These are phyloP conservation scores for Apodemia zela DNA, from an alignment of 2,888 invertebrate genomes.

Conservation along the genomic window DNA sequence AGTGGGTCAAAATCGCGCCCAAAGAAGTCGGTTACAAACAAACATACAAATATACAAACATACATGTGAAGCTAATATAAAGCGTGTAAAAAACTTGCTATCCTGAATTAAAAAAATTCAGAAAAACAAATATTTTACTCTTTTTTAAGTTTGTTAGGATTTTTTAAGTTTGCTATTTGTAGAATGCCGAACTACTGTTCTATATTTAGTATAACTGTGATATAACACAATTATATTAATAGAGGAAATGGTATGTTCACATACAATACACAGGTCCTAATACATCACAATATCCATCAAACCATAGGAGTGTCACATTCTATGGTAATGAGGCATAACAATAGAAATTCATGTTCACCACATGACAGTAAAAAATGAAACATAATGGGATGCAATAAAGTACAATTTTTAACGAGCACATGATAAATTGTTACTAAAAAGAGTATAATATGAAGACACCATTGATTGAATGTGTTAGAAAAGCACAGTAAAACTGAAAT, in stretches of 20 bases:
- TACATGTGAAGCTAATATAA: too few relatives aligned
- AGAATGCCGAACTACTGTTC: too few relatives aligned
- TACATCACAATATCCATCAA: conserved; percentile 27
- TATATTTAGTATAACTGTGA: neutral
- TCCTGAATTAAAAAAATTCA: too few relatives aligned
- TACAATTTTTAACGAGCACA: neutral
- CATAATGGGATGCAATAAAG: neutral
- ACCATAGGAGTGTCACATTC: conserved; percentile 38
- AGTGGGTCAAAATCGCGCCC: too few relatives aligned
- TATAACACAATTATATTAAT: neutral
- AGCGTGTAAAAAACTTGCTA: too few relatives aligned
- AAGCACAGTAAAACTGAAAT: too few relatives aligned
- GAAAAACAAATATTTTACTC: too few relatives aligned
- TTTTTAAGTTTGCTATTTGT: too few relatives aligned
- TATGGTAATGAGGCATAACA: conserved; percentile 22
- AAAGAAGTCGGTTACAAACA: too few relatives aligned
- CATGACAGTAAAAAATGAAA: neutral
- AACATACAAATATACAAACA: too few relatives aligned
- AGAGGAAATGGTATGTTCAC: conserved; percentile 10
- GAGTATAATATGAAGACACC: conserved; percentile 2
- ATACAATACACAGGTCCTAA: conserved; percentile 19
- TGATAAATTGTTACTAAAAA: neutral
- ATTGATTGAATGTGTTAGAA: conserved; percentile 1
- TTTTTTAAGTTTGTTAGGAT: too few relatives aligned
- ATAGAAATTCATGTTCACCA: conserved; percentile 12